Base-by-base conservation (phyloP, 2,888 invertebrate genomes). In the Xestia sexstrigata region DNA sequence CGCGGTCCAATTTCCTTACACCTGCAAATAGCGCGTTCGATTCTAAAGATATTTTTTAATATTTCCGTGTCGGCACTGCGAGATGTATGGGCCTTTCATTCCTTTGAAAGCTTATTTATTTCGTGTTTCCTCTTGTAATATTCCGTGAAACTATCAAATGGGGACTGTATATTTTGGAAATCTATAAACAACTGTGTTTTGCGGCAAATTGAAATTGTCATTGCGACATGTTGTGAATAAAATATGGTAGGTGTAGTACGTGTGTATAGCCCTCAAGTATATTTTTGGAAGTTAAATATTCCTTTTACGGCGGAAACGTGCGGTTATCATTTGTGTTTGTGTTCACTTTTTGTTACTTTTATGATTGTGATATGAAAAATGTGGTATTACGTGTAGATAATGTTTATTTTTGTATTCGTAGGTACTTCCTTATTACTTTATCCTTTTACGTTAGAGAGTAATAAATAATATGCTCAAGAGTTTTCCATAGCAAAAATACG, bases 31-130 rank as follows among this genome's bases (percentile, higher is more conserved):
- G 85, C 74, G 72, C 73, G 78, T 85, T 87, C 71, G 70, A 84
- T 81, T 83, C 82, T 82, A 85, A 87, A 87, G 79, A 84, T 87
- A 89, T 91, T 88, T 91, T 90, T 89, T 87, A 89, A 91, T 91
- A 91, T 90, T 89, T 90, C 78, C 77, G 77, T 76, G 82, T 80
- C 74, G 80, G 82, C 23, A 72, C 58, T 65, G 74, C 67, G 71
- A 83, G 81, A 85, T 76, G 84, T 81, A 85, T 79, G 87, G 82
- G 71, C 70, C 77, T 87, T 89, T 87, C 83, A 83, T 87, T 81
- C 74, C 82, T 88, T 85, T 86, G 83, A 88, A 89, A 82, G 85
- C 87, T 85, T 85, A 80, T 87, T 89, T 90, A 84, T 88, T 87
- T 85, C 84, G 58, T 84, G 81, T 88, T 89, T 82, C 78, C 74